phyloP scores from a whole-genome alignment of 2,888 invertebrate genomes.

The Ormyrus nitidulus region DNA sequence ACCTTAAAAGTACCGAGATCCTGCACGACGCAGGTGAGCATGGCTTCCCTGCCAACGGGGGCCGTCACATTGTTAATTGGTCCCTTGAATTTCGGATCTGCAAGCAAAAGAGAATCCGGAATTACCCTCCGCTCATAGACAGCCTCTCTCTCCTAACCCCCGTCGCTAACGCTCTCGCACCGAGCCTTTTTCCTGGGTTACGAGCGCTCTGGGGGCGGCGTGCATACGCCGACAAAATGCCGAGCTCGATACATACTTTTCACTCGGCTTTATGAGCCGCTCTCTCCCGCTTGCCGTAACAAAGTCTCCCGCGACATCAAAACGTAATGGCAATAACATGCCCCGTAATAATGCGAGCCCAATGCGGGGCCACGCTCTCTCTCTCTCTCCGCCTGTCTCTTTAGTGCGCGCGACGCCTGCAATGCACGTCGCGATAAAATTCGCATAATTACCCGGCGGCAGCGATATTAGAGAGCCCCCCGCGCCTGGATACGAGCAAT shows the following conservation, averaged over 20 bases:
- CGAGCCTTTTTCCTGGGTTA: constrained; percentile 10
- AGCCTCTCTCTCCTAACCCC: no score
- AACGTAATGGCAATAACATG: constrained; percentile 56
- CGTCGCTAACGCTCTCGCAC: no score
- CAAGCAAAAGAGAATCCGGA: constrained; percentile 72
- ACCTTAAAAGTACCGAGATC: constrained; percentile 91
- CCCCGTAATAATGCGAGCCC: constrained; percentile 39
- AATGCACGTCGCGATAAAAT: no score
- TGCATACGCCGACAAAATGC: constrained; percentile 31
- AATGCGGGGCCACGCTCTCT: not conserved
- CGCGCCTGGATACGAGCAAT: no score
- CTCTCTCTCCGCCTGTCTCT: no score
- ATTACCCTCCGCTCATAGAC: not conserved
- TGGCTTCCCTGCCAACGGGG: constrained; percentile 89
- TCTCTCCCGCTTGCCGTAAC: constrained; percentile 35
- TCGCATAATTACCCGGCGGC: no score
- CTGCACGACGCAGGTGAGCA: constrained; percentile 88
- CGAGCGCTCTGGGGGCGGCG: not conserved
- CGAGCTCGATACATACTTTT: constrained; percentile 35
- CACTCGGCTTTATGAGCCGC: constrained; percentile 40
- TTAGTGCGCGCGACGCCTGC: no score
- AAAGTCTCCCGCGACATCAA: constrained; percentile 55
- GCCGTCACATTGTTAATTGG: constrained; percentile 90
- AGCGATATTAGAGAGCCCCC: no score
- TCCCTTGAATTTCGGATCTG: constrained; percentile 88